A percentile compares a stretch with the other conserved stretches of the same genome.
Conservation (phyloP, 2,888 invertebrate species). For the Protodeltote pygarga region DNA sequence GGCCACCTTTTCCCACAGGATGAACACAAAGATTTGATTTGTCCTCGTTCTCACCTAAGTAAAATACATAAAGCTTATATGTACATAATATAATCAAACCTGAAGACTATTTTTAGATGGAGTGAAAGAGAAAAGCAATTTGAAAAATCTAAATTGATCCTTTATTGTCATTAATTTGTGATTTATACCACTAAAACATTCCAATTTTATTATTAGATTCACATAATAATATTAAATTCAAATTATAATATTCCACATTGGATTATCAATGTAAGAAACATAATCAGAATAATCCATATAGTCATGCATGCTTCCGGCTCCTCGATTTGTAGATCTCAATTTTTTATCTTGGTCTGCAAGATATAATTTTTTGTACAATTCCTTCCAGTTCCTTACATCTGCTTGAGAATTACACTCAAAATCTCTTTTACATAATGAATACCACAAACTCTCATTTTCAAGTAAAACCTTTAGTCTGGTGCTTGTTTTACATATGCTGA, state of each 20-base stretch:
- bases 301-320: conserved; percentile 67
- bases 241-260: conserved; percentile 69
- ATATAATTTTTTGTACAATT: conserved; percentile 63
- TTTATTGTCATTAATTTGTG: conserved; percentile 15
- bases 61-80: conserved; percentile 53
- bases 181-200: conserved; percentile 19
- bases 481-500: conserved; percentile 70
- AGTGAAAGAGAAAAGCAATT: not conserved
- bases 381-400: conserved; percentile 63
- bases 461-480: conserved; percentile 62
- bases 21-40: conserved; percentile 68
- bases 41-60: conserved; percentile 73
- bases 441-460: conserved; percentile 71
- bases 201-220: conserved; percentile 6
- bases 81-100: conserved; percentile 10
- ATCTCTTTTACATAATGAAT: conserved; percentile 71
- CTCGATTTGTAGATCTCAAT: conserved; percentile 31
- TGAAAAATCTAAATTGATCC: conserved; percentile 3
- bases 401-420: conserved; percentile 49
- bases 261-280: conserved; percentile 73
- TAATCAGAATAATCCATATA: conserved; percentile 73
- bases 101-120: not conserved
- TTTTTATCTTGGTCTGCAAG: conserved; percentile 46
- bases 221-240: conserved; percentile 14
- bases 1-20: conserved; percentile 73